These are phyloP conservation scores for Chaenodraco wilsoni DNA, from an alignment of 2,797 vertebrate genomes.

Conservation along the genomic window DNA sequence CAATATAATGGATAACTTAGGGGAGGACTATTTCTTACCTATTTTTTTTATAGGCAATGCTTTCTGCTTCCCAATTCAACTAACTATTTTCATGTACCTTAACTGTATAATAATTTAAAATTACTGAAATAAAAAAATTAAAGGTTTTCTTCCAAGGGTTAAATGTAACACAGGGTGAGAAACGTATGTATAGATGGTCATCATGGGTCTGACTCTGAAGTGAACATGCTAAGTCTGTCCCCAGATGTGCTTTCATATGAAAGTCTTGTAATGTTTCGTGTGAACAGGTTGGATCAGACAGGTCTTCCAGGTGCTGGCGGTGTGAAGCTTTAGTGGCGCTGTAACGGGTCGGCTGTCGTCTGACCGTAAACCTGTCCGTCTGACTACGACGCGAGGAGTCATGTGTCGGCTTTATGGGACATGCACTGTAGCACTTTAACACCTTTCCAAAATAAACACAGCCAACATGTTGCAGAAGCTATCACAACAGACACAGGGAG, in stretches of 20 bases:
- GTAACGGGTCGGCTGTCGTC: conserved; percentile 12
- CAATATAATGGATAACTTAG: too few species aligned
- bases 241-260: not conserved
- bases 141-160: too few species aligned
- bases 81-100: too few species aligned
- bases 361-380: conserved; percentile 9
- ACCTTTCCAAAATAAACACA: conserved; percentile 30
- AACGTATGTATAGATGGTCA: too few species aligned
- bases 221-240: not conserved
- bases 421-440: not conserved
- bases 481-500: not conserved
- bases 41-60: too few species aligned
- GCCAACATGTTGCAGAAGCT: not conserved
- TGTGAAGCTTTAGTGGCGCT: not conserved
- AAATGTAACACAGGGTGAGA: too few species aligned
- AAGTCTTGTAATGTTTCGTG: not conserved
- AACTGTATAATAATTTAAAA: too few species aligned
- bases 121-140: too few species aligned
- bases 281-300: not conserved
- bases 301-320: conserved; percentile 6
- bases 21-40: too few species aligned
- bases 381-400: conserved; percentile 12
- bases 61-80: too few species aligned
- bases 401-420: conserved; percentile 30
- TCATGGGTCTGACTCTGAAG: too few species aligned